Percentiles rank a stretch among this genome's conserved stretches.
These are phyloP conservation scores for Dromius quadrimaculatus DNA, from an alignment of 2,888 invertebrate species.

Conservation along the genomic window DNA sequence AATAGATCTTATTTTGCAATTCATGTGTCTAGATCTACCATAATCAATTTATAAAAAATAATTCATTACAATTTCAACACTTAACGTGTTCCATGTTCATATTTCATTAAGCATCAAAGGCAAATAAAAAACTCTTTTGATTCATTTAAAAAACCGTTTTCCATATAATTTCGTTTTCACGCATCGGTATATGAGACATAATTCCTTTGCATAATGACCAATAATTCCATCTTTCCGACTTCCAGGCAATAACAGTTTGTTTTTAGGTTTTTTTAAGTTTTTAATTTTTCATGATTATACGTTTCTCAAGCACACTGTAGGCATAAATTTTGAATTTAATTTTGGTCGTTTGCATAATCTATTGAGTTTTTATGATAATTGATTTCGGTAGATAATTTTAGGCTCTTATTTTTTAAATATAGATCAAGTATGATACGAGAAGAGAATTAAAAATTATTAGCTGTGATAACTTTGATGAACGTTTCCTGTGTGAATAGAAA, in stretches of 20 bases:
- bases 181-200: conserved; percentile 32
- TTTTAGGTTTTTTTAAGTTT: conserved; percentile 1
- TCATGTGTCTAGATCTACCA: too few species aligned
- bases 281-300: conserved; percentile 36
- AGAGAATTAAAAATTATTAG: too few species aligned
- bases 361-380: conserved; percentile 8
- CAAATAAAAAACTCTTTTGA: not conserved
- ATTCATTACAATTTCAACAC: too few species aligned
- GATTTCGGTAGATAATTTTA: not conserved
- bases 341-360: conserved; percentile 6
- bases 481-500: too few species aligned
- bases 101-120: too few species aligned
- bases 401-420: too few species aligned
- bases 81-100: too few species aligned
- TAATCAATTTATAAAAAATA: too few species aligned
- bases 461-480: too few species aligned
- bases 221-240: conserved; percentile 13
- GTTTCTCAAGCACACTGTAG: not conserved
- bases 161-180: conserved; percentile 20
- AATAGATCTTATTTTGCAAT: too few species aligned
- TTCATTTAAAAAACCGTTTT: conserved; percentile 2
- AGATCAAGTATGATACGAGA: too few species aligned
- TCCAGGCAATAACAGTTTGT: conserved; percentile 30
- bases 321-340: not conserved
- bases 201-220: conserved; percentile 22